Conservation (phyloP, 2,888 invertebrate genomes). For the Zonitis immaculata region DNA sequence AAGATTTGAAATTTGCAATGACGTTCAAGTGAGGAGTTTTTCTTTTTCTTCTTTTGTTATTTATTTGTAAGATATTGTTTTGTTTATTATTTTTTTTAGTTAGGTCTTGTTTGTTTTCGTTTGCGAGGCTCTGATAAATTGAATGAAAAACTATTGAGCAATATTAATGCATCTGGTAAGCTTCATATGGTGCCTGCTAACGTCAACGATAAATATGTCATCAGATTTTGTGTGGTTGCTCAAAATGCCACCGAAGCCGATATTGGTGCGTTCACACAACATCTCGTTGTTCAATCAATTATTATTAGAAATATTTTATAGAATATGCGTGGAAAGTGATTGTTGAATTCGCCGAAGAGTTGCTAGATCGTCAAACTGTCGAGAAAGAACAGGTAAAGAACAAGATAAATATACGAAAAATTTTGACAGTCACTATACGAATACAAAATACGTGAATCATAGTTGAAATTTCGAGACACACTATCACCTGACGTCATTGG, state of each 20-base stretch:
- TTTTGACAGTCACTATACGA: background rate
- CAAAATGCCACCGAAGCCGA: constrained; percentile 83
- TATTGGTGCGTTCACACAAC: constrained; percentile 69
- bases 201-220: constrained; percentile 85
- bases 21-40: constrained; percentile 84
- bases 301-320: too few species aligned
- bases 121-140: constrained; percentile 72
- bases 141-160: constrained; percentile 87
- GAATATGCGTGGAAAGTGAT: constrained; percentile 84
- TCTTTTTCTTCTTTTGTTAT: too few species aligned
- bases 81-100: constrained; percentile 53
- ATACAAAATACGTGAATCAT: background rate
- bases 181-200: constrained; percentile 96
- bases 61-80: too few species aligned
- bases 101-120: constrained; percentile 90
- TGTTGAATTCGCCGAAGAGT: constrained; percentile 72
- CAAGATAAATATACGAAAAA: background rate
- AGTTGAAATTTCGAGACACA: background rate
- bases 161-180: constrained; percentile 91
- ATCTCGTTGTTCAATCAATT: too few species aligned
- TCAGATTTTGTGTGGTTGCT: constrained; percentile 90
- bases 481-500: background rate
- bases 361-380: constrained; percentile 62
- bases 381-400: constrained; percentile 57
- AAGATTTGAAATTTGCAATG: constrained; percentile 87